These are phyloP conservation scores for Palythoa caribaeorum DNA, from an alignment of 92 coral and sea anemone species.

Conservation along the genomic window DNA sequence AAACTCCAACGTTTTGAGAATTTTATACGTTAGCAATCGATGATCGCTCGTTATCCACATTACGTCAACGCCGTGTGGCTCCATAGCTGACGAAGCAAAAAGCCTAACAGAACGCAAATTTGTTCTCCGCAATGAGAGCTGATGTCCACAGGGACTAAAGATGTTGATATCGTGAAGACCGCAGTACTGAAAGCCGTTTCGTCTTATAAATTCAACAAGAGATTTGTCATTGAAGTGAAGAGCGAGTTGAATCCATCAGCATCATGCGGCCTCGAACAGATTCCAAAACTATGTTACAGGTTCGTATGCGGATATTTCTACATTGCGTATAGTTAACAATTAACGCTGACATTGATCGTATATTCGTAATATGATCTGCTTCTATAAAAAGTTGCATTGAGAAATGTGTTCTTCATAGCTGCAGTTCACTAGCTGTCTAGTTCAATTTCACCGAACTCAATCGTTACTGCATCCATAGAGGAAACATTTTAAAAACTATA, in stretches of 20 bases:
- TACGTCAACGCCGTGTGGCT: not conserved
- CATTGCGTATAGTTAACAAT: slow-evolving; percentile 25
- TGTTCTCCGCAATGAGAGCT: not conserved
- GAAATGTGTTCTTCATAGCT: not conserved
- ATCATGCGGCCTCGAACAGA: slow-evolving; percentile 34
- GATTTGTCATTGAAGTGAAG: not conserved
- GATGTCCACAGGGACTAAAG: not conserved
- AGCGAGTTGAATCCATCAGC: not conserved
- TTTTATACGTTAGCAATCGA: not conserved
- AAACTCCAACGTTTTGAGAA: not conserved
- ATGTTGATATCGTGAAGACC: not conserved
- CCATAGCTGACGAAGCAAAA: no score
- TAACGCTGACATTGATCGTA: not conserved
- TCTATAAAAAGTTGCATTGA: not conserved
- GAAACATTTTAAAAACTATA: not conserved
- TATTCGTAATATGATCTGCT: slow-evolving; percentile 23
- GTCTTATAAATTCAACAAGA: not conserved
- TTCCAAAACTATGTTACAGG: slow-evolving; percentile 15
- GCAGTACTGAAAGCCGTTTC: not conserved
- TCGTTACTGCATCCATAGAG: not conserved
- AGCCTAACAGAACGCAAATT: not conserved
- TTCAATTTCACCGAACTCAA: not conserved
- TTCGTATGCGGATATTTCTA: not conserved
- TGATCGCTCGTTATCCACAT: not conserved
- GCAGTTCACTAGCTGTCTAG: not conserved